phyloP scores from a whole-genome alignment of 2,797 vertebrate species.

The Cyclopterus lumpus region DNA sequence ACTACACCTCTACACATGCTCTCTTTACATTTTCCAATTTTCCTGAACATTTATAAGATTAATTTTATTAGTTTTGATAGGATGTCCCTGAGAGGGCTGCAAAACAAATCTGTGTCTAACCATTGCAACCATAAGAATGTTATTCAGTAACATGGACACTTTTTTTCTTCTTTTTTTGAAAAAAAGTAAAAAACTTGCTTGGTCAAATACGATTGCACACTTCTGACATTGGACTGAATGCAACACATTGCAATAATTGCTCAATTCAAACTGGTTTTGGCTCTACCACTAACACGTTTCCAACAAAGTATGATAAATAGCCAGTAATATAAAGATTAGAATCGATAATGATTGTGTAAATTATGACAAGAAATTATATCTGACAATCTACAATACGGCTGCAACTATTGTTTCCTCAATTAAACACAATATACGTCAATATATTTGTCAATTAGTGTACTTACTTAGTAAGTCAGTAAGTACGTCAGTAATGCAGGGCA shows the following conservation, averaged over 20 bases:
- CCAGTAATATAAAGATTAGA: background rate
- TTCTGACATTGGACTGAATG: background rate
- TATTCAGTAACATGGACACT: background rate
- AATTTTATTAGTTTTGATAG: background rate
- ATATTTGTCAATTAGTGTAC: no score
- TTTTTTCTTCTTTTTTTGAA: background rate
- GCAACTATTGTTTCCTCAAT: background rate
- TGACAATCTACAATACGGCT: background rate
- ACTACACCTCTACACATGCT: background rate
- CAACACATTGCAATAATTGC: background rate
- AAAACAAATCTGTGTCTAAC: background rate
- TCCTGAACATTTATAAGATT: background rate
- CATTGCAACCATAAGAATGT: background rate
- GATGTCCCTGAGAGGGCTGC: background rate
- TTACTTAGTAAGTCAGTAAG: background rate
- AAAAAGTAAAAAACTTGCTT: background rate
- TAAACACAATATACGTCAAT: no score
- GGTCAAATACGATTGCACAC: background rate
- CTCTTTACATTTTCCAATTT: background rate
- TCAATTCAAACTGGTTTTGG: background rate
- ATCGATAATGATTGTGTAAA: background rate
- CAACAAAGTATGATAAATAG: background rate
- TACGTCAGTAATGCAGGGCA: background rate
- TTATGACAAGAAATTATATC: no score
- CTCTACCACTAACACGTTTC: background rate